Base-by-base conservation (phyloP, 2,888 invertebrate species). In the Rhagium mordax region DNA sequence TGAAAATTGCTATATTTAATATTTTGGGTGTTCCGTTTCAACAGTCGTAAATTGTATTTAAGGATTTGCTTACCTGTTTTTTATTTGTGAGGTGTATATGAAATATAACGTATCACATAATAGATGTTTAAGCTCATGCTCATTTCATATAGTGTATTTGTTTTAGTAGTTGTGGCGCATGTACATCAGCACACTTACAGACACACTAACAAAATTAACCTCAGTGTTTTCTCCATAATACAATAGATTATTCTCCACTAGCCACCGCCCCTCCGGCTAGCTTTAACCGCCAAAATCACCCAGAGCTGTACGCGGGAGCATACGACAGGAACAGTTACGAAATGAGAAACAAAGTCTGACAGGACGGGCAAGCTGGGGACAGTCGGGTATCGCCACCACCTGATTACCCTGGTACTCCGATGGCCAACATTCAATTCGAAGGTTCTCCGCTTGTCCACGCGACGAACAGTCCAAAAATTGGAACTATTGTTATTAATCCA, bases 341-440 rank as follows among this genome's bases (percentile, higher is more conserved):
- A 90, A 93, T 94, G 93, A 91, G 93, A 76, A 93, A 93, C 86
- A 94, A 94, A 89, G 93, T 91, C 88, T 91, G 91, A 92, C 90
- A 88, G 84, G 84, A 86, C 81, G 78, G 82, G 81, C 71, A 79
- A 70, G 76, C 79, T 77, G 81, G 78, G 74, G 78, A 72, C 57
- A 71, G 81, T 48, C 82, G 87, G 71, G 84, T 86, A 74, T 87
- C 88, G 18, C 88, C 88, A 69, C 88, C 88, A 41, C 87, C 88
- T 62, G 88, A 88, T 70, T 88, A 88, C 78, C 87, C 88, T 70
- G 87, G 87, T 75, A 85, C 84, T 72, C 87, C 87, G 59, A 82
- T 84, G 83, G 84, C 81, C 78, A 81, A 81, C 79, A 81, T 84
- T 70, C 65, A 67, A 29, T 57, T 67, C 15, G 67, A 67, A 16